These are phyloP conservation scores for Pteropus alecto DNA, from an alignment of 2,113 vertebrate genomes.

Conservation along the genomic window DNA sequence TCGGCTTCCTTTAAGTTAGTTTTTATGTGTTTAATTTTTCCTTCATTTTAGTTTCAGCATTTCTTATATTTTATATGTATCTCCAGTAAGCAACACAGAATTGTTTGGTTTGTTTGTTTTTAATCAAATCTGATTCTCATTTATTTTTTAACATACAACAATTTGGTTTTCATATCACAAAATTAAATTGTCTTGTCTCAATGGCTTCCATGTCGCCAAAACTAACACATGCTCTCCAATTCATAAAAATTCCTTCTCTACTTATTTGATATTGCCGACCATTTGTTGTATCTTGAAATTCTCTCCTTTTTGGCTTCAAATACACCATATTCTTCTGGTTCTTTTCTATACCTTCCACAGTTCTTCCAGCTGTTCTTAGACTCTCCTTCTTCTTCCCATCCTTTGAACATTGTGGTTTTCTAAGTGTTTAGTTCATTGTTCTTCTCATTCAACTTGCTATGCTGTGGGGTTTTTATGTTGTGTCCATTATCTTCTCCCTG, in stretches of 20 bases:
- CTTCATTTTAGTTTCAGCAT: neutral
- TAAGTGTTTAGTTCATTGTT: neutral
- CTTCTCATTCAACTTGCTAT: neutral
- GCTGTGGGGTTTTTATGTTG: neutral
- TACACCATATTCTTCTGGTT: neutral
- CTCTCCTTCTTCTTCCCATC: neutral
- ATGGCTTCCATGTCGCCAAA: neutral
- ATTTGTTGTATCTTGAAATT: neutral
- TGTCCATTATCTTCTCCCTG: neutral
- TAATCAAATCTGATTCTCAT: neutral
- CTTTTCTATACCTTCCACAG: neutral
- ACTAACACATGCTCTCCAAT: neutral
- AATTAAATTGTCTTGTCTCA: neutral
- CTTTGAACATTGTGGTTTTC: neutral
- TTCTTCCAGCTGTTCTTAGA: neutral
- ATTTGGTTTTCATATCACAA: neutral
- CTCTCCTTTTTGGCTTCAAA: neutral
- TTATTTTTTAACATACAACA: neutral
- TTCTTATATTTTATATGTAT: neutral
- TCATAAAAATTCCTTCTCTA: neutral
- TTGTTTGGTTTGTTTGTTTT: neutral
- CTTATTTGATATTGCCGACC: neutral
- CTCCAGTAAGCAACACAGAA: neutral
- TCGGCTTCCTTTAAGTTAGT: neutral
- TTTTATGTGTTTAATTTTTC: neutral